phyloP scores from a whole-genome alignment of 35 echinoderm and acorn worm genomes.

The Stichopus chloronotus region DNA sequence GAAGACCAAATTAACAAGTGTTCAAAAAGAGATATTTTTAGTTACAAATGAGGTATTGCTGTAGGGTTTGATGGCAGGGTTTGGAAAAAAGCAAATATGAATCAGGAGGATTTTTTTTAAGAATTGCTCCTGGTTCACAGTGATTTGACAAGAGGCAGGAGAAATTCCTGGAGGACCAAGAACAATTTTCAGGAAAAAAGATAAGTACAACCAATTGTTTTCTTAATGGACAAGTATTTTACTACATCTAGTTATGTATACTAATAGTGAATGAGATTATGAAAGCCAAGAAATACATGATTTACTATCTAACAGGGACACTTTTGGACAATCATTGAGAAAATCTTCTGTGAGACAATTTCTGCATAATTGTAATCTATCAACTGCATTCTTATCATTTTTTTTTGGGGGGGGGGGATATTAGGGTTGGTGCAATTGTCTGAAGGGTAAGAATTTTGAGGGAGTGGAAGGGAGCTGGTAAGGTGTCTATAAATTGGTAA shows the following conservation, averaged over 20 bases:
- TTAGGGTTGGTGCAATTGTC: constrained; percentile 7
- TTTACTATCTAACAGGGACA: not conserved
- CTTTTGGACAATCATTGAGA: constrained; percentile 4
- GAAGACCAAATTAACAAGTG: too few species aligned
- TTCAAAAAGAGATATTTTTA: too few species aligned
- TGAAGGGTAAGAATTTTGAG: constrained; percentile 1
- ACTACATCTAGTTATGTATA: too few species aligned
- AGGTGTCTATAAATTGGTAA: constrained; percentile 2
- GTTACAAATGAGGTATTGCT: not conserved
- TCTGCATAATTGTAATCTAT: not conserved
- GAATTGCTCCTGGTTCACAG: constrained; percentile 1
- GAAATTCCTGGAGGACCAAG: not conserved
- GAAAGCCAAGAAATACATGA: not conserved
- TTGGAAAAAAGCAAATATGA: not conserved
- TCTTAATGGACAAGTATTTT: too few species aligned
- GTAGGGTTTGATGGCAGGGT: not conserved
- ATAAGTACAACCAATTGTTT: not conserved
- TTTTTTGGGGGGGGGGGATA: too few species aligned
- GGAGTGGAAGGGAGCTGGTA: not conserved
- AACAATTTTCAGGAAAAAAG: not conserved
- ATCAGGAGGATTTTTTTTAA: constrained; percentile 2
- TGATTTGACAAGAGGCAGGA: too few species aligned
- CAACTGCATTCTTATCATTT: not conserved
- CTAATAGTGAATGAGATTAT: not conserved
- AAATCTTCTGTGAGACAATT: not conserved